Base-by-base conservation (phyloP, 2,888 invertebrate species). In the Lordiphosa andalusiaca region DNA sequence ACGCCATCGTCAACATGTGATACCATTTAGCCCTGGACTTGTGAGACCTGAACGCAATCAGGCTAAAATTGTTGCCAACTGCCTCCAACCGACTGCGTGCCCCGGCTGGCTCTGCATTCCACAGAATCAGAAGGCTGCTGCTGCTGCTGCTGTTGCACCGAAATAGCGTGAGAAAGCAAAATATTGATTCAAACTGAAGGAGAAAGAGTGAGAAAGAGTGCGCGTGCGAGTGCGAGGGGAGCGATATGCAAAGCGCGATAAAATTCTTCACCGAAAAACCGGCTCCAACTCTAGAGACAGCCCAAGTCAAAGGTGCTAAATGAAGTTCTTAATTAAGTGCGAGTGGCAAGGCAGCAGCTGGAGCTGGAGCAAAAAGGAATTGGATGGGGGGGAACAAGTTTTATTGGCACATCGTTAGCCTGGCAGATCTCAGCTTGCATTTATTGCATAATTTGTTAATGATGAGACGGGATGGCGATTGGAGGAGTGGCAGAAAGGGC, bases 261-360 rank as follows among this genome's bases (percentile, higher is more conserved):
- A 86, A 78, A 84, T 84, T 84, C 84, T 63, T 69, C 53, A 75
- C 65, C 52, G 6, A 65, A 65, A 52, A 61, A 61, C 57, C 56
- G 57, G 59, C 54, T 56, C 60, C 51, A 12, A 46, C 47, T 37
- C 12, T 67, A 59, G 63, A 6, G 19, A 35, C 46, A 41, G 69
- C 61, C 64, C 74, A 60, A 60, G 64, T 51, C 53, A 82, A 74
- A 80, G 80, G 80, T 84, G 80, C 84, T 84, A 84, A 80, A 81
- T 80, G 80, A 80, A 84, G 82, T 81, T 80, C 84, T 80, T 80
- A 80, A 80, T 80, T 80, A 84, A 81, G 84, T 80, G 82, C 72
- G 72, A 84, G 67, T 73, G 77, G 71, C 82, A 64, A 68, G 58
- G 67, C 62, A 53, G 68, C 47, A 60, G 55, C 48, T 37, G 16